These are phyloP conservation scores for Zapus hudsonius DNA, from an alignment of 2,113 vertebrate genomes.

Conservation along the genomic window DNA sequence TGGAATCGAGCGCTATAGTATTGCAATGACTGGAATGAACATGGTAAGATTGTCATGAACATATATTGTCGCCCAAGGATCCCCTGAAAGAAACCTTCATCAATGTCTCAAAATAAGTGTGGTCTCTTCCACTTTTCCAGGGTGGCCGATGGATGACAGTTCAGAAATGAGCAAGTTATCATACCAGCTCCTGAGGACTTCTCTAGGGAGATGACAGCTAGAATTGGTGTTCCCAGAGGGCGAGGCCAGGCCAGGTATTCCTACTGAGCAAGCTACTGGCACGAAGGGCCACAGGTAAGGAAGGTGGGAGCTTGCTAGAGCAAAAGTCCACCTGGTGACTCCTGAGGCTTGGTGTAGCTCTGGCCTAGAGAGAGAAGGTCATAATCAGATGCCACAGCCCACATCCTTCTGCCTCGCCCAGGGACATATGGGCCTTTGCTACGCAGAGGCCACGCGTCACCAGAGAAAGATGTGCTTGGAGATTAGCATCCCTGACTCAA, in stretches of 20 bases:
- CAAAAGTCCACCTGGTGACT: slow-evolving; percentile 7
- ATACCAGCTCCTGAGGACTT: neutral
- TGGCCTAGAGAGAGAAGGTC: neutral
- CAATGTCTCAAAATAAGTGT: slow-evolving; percentile 1
- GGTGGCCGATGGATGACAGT: neutral
- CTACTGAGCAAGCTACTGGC: neutral
- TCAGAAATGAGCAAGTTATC: neutral
- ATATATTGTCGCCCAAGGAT: neutral
- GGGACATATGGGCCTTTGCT: neutral
- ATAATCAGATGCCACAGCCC: neutral
- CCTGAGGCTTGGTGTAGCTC: neutral
- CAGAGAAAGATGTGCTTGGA: neutral
- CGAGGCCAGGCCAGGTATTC: neutral
- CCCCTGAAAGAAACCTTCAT: neutral
- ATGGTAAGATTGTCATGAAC: neutral
- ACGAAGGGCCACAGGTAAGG: neutral
- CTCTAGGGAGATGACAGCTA: neutral
- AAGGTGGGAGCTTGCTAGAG: neutral
- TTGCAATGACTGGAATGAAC: neutral
- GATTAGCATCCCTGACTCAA: neutral
- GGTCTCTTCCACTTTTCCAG: neutral
- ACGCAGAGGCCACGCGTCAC: neutral
- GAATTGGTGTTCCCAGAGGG: neutral
- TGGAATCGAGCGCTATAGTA: neutral
- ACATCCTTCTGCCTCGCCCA: neutral